Percentiles rank a stretch among this genome's conserved stretches.
phyloP scores from a whole-genome alignment of 2,888 invertebrate species.

The Ormia ochracea region DNA sequence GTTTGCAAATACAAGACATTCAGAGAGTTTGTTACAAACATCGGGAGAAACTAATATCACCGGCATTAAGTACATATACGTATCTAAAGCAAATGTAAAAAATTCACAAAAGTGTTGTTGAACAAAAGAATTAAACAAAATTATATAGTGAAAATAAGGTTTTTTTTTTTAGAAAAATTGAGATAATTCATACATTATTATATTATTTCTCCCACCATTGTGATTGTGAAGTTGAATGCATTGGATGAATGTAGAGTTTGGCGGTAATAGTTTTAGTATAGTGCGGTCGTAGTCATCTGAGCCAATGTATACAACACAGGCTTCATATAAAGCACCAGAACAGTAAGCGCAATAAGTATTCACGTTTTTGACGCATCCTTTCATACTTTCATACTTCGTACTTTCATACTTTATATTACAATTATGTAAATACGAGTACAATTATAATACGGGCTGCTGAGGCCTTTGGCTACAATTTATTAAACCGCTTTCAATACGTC shows the following conservation, averaged over 20 bases:
- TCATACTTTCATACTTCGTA: too few species aligned
- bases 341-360: not conserved
- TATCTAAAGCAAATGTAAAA: not conserved
- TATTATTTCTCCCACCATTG: too few species aligned
- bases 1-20: not conserved
- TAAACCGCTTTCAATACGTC: too few species aligned
- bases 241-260: not conserved
- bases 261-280: conserved; percentile 29
- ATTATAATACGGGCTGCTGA: too few species aligned
- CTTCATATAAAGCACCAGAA: not conserved
- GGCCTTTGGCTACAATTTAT: too few species aligned
- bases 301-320: not conserved
- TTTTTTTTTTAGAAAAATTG: too few species aligned
- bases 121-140: not conserved
- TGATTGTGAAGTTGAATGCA: too few species aligned
- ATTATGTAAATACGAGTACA: too few species aligned
- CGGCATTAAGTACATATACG: not conserved
- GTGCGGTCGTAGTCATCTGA: conserved; percentile 7
- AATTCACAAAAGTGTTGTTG: not conserved
- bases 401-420: too few species aligned
- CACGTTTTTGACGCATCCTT: not conserved
- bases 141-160: not conserved
- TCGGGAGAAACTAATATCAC: not conserved
- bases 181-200: too few species aligned
- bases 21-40: not conserved